Evolutionary conservation across 2,888 invertebrate species (phyloP), one percentile per base, ranked within the genome.

Genomic region (Leptinotarsa rubiginosa): DNA sequence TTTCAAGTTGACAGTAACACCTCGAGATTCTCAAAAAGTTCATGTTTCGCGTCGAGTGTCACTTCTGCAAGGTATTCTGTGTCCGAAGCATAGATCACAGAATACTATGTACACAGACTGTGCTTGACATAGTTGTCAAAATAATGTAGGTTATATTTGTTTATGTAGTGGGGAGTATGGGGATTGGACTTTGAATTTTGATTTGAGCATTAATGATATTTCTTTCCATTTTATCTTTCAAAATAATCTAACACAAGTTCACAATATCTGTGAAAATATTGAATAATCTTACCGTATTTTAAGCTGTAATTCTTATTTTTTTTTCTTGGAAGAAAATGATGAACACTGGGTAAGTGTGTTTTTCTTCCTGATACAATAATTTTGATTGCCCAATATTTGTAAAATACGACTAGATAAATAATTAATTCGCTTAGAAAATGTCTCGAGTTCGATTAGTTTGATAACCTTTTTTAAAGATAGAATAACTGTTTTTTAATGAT

Each of bases 311-410:
- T 22, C 20, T 22, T 25, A 25, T 2, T 20, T 22, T 25, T 56
- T 2, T 15, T 50, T n/a, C 12, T 41, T 65, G 5, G 12, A 15
- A 41, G 7, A 79, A 65, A 69, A 81, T 81, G 81, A 80, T 81
- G 15, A 81, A 81, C 70, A 78, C 81, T 18, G 81, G 81, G 81
- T 81, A 73, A 77, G 81, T 74, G 7, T 25, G 7, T 31, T 50
- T 18, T 52, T 52, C 3, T 18, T 12, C 31, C 1, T 7, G 12
- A 12, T 52, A 12, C 18, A 12, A 52, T 41, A 5, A 41, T 41
- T 41, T 7, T 41, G 2, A 12, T 41, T 10, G 41, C 2, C 41
- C 7, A 2, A 12, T 41, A 41, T 41, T 41, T 41, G 41, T 41
- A 3, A 41, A 41, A 41, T 31, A 31, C 31, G 7, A 31, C 7